phyloP scores from a whole-genome alignment of 2,797 vertebrate genomes.

The Etheostoma perlongum region DNA sequence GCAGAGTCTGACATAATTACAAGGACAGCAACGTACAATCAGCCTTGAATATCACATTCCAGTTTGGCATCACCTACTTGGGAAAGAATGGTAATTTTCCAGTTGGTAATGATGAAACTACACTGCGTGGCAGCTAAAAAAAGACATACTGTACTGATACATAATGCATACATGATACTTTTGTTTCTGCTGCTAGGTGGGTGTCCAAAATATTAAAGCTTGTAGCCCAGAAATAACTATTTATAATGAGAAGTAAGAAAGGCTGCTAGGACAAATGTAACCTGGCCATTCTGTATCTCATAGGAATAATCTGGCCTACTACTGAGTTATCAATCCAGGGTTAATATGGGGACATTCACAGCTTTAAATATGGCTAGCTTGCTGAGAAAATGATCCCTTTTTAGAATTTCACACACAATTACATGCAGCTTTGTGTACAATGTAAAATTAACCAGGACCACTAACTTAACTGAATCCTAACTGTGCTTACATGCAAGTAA shows the following conservation, averaged over 20 bases:
- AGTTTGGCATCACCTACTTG: constrained; percentile 5
- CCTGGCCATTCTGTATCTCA: constrained; percentile 8
- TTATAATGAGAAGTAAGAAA: background rate
- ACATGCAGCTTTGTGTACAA: background rate
- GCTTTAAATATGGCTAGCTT: background rate
- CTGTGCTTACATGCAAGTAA: background rate
- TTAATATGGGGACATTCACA: background rate
- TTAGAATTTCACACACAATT: constrained; percentile 28
- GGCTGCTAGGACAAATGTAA: constrained; percentile 10
- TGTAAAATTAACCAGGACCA: constrained; percentile 28
- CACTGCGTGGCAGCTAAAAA: background rate
- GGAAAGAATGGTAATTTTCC: background rate
- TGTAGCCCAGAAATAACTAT: background rate
- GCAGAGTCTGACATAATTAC: constrained; percentile 7
- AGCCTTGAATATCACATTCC: constrained; percentile 22
- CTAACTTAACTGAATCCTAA: constrained; percentile 24
- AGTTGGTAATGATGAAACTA: background rate
- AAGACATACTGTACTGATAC: background rate
- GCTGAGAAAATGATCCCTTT: constrained; percentile 5
- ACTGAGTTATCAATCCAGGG: background rate
- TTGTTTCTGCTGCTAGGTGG: constrained; percentile 5
- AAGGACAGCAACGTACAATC: background rate
- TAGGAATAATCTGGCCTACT: constrained; percentile 3
- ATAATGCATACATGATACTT: background rate
- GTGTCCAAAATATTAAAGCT: background rate